Evolutionary conservation across 2,888 invertebrate species (phyloP).

Genomic region (Gasteruption jaculator): DNA sequence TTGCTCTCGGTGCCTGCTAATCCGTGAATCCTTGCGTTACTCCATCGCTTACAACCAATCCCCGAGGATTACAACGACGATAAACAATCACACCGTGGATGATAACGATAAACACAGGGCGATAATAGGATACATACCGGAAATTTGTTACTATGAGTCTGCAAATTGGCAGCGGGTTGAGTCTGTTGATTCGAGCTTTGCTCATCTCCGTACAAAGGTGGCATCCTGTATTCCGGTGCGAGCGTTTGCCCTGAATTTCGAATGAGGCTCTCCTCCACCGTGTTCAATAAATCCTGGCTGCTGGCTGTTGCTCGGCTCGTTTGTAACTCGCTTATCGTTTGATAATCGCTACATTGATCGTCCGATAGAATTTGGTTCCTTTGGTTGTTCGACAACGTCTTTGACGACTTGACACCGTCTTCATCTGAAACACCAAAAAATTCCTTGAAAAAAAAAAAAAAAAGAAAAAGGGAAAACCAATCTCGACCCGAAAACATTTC

Average conservation of each 20-base stretch:
- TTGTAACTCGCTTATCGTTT: conserved; percentile 60
- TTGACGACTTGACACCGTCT: conserved; percentile 59
- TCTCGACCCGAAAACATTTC: no score
- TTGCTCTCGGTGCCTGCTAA: no score
- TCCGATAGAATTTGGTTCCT: conserved; percentile 35
- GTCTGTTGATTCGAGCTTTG: conserved; percentile 52
- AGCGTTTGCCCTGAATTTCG: conserved; percentile 40
- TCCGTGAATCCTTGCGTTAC: no score
- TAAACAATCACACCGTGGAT: no score
- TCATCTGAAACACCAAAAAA: conserved; percentile 50
- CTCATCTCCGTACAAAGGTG: conserved; percentile 49
- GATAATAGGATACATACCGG: conserved; percentile 69
- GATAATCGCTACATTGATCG: conserved; percentile 58
- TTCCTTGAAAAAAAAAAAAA: no score
- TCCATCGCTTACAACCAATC: no score
- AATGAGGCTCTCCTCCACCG: conserved; percentile 51
- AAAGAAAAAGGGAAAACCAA: no score
- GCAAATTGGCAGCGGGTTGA: conserved; percentile 54
- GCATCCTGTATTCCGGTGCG: conserved; percentile 45
- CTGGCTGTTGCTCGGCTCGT: conserved; percentile 42
- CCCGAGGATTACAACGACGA: no score
- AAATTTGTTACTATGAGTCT: conserved; percentile 76
- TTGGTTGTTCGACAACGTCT: conserved; percentile 55
- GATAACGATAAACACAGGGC: no score
- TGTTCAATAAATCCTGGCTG: conserved; percentile 13